Conservation (phyloP, 2,888 invertebrate species). For the Eilema griseolum region DNA sequence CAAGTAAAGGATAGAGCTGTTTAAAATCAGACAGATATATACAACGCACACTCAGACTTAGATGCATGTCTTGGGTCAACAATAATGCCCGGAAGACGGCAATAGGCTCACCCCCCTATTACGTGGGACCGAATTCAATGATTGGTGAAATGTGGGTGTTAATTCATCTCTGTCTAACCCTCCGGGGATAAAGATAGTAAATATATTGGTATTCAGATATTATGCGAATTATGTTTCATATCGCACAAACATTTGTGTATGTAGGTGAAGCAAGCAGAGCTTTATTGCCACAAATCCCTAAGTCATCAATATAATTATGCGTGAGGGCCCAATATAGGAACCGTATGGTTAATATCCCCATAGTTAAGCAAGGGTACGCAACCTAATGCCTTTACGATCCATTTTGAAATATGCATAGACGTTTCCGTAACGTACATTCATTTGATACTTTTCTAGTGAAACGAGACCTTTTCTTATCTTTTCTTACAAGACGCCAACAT, state of each 20-base stretch:
- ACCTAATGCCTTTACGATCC: neutral
- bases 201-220: neutral
- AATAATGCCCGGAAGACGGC: too few species aligned
- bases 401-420: neutral
- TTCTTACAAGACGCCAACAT: neutral
- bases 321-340: slow-evolving; percentile 10
- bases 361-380: slow-evolving; percentile 7
- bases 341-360: slow-evolving; percentile 1
- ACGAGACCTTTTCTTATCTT: too few species aligned
- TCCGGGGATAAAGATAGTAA: too few species aligned
- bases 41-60: too few species aligned
- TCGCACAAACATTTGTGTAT: neutral
- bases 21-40: too few species aligned
- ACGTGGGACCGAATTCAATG: too few species aligned
- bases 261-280: neutral
- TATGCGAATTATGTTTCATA: neutral
- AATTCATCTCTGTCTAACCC: too few species aligned
- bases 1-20: too few species aligned
- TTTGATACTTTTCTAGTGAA: neutral
- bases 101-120: too few species aligned
- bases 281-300: slow-evolving; percentile 14
- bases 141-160: too few species aligned
- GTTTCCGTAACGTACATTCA: neutral
- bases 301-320: slow-evolving; percentile 22
- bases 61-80: too few species aligned